Evolutionary conservation across 2,113 vertebrate species (phyloP).

Genomic region (human): DNA sequence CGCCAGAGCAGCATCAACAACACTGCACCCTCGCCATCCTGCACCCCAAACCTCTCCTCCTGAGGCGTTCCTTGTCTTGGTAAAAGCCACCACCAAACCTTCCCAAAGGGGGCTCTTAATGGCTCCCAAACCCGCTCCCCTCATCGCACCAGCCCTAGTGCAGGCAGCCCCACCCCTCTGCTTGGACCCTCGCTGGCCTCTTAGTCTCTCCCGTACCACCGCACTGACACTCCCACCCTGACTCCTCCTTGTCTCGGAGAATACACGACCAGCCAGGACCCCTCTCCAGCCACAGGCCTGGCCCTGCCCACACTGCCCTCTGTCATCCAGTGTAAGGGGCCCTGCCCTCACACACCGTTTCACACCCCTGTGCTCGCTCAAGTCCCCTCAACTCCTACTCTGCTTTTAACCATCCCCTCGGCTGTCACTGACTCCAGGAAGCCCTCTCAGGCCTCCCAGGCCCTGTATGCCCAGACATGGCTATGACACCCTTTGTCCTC

Average conservation of each 20-base stretch:
- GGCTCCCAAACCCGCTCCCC: background rate
- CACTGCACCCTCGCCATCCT: background rate
- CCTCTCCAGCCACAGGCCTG: background rate
- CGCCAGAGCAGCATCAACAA: background rate
- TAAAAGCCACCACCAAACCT: background rate
- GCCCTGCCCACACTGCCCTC: background rate
- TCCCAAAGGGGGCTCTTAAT: background rate
- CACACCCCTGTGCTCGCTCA: background rate
- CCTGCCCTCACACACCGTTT: background rate
- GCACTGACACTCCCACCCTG: too few relatives aligned
- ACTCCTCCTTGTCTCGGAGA: background rate
- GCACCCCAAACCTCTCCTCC: background rate
- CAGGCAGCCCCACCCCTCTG: background rate
- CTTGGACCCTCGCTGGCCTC: background rate
- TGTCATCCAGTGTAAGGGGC: background rate
- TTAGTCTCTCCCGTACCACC: background rate
- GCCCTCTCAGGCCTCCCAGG: background rate
- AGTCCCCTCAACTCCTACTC: background rate
- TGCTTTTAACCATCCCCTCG: background rate
- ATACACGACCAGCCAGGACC: background rate
- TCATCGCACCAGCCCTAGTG: accelerated
- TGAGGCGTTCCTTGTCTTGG: background rate
- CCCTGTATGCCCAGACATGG: background rate
- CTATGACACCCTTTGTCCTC: background rate
- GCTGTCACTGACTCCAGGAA: background rate